These are phyloP conservation scores for Paralinhomoeus sp. DNA, from an alignment of 2,888 invertebrate species.

Conservation along the genomic window DNA sequence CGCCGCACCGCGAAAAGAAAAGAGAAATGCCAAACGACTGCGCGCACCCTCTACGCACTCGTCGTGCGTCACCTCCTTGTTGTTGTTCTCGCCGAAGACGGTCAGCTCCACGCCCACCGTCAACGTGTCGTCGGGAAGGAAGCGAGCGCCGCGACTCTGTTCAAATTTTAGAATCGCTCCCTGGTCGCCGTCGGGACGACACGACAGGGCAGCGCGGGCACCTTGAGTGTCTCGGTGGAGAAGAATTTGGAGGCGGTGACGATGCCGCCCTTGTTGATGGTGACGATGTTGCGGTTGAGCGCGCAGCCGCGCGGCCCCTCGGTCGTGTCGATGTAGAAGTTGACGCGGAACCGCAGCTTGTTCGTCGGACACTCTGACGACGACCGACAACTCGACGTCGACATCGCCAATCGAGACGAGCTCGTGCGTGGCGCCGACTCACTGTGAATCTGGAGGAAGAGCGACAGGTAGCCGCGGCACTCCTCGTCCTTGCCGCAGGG, in stretches of 20 bases:
- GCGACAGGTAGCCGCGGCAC: conserved; percentile 11
- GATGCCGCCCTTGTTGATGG: conserved; percentile 14
- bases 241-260: conserved; percentile 16
- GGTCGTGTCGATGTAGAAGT: conserved; percentile 12
- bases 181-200: too few species aligned
- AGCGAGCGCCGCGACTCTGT: conserved; percentile 6
- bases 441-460: conserved; percentile 13
- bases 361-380: conserved; percentile 10
- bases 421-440: neutral
- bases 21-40: too few species aligned
- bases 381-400: too few species aligned
- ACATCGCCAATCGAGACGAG: too few species aligned
- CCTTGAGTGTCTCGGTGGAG: conserved; percentile 11
- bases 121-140: conserved; percentile 10
- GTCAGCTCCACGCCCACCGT: conserved; percentile 10
- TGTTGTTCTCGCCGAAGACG: conserved; percentile 10
- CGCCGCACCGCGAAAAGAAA: too few species aligned
- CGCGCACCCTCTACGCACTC: too few species aligned
- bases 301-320: conserved; percentile 14
- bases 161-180: too few species aligned
- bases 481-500: conserved; percentile 16
- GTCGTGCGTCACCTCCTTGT: neutral
- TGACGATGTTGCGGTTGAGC: conserved; percentile 14
- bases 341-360: conserved; percentile 13
- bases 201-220: too few species aligned